phyloP scores from a whole-genome alignment of 2,797 vertebrate genomes.

The Alfaro cultratus region DNA sequence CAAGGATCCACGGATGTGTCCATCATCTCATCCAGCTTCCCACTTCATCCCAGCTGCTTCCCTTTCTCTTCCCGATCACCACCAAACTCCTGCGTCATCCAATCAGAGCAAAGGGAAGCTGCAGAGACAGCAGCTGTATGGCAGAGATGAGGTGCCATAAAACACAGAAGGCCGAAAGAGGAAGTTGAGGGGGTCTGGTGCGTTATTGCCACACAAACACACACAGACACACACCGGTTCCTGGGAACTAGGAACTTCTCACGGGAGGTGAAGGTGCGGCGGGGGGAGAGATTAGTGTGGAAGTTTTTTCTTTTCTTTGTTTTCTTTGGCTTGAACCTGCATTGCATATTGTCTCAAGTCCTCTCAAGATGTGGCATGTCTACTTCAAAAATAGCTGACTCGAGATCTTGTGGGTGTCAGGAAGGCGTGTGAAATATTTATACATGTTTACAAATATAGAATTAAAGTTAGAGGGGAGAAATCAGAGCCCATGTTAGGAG shows the following conservation, averaged over 20 bases:
- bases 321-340: slow-evolving; percentile 40
- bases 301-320: slow-evolving; percentile 20
- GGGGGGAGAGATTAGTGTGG: slow-evolving; percentile 10
- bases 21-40: slow-evolving; percentile 40
- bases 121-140: slow-evolving; percentile 78
- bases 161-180: slow-evolving; percentile 79
- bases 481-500: background rate
- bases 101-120: slow-evolving; percentile 65
- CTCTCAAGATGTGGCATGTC: background rate
- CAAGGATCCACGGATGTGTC: slow-evolving; percentile 1
- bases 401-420: background rate
- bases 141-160: slow-evolving; percentile 77
- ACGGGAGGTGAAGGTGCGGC: slow-evolving; percentile 43
- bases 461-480: slow-evolving; percentile 9
- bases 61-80: slow-evolving; percentile 55
- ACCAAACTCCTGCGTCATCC: slow-evolving; percentile 49
- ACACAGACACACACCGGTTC: slow-evolving; percentile 82
- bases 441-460: slow-evolving; percentile 4
- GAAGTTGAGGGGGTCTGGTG: slow-evolving; percentile 77
- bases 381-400: slow-evolving; percentile 34
- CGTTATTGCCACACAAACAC: slow-evolving; percentile 82
- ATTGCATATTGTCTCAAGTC: slow-evolving; percentile 38
- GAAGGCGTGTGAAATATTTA: background rate
- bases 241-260: slow-evolving; percentile 82
- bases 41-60: slow-evolving; percentile 64